Conservation (phyloP, 2,797 vertebrate genomes). For the Echiichthys vipera region DNA sequence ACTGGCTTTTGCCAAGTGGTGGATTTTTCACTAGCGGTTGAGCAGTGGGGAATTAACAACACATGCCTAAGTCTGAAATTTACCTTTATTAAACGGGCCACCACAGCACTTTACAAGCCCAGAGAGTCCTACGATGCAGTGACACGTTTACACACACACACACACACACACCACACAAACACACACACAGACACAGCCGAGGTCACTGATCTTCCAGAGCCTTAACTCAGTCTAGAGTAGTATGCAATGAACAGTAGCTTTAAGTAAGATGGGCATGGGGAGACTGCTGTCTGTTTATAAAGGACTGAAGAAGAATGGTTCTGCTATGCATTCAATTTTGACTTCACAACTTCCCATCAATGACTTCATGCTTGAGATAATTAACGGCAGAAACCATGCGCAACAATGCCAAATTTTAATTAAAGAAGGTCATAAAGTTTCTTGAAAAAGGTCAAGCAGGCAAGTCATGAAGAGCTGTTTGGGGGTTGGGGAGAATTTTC, state of each 20-base stretch:
- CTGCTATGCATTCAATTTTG: conserved; percentile 56
- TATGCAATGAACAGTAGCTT: conserved; percentile 57
- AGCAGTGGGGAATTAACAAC: conserved; percentile 70
- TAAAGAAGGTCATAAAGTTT: conserved; percentile 79
- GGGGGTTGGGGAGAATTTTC: conserved; percentile 60
- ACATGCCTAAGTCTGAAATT: conserved; percentile 72
- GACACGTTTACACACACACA: conserved; percentile 63
- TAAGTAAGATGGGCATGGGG: conserved; percentile 52
- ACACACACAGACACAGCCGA: too few species aligned
- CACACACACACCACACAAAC: too few species aligned
- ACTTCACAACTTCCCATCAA: conserved; percentile 64
- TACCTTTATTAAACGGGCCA: conserved; percentile 74
- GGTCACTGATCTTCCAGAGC: conserved; percentile 40
- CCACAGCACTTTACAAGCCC: conserved; percentile 58
- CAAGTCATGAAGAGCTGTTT: conserved; percentile 50
- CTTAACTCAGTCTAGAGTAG: conserved; percentile 39
- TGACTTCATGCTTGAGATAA: conserved; percentile 67
- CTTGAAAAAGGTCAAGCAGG: conserved; percentile 76
- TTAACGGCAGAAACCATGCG: conserved; percentile 63
- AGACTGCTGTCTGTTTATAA: conserved; percentile 48
- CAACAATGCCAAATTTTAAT: conserved; percentile 79
- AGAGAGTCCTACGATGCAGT: conserved; percentile 56
- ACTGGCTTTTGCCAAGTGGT: conserved; percentile 68
- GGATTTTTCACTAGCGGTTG: conserved; percentile 62
- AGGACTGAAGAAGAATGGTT: conserved; percentile 45